Base-by-base conservation (phyloP, 2,888 invertebrate genomes). In the Zelleria hepariella region DNA sequence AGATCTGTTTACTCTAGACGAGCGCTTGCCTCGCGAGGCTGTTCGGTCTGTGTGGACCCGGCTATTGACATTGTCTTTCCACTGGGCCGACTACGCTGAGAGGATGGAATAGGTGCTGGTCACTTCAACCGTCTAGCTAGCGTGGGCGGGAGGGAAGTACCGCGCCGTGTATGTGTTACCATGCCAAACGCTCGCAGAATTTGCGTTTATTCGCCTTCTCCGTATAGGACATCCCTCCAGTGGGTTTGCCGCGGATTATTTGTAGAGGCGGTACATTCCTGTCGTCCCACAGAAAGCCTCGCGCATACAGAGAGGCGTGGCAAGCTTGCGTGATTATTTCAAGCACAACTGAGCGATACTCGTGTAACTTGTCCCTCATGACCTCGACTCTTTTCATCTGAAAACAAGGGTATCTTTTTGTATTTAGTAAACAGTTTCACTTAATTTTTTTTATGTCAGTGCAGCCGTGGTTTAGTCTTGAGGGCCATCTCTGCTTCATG, bases 141-240 rank as follows among this genome's bases (percentile, higher is more conserved):
- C 6, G 42, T 42, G 42, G 10, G 10, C 6, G 7, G 6, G 42
- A 23, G 18, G 10, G 6, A 56, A n/a, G 32, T 56, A 4, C 52
- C 8, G 26, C 57, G 62, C n/a, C n/a, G n/a, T n/a, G n/a, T n/a
- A n/a, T n/a, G n/a, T n/a, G 32, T 75, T 86, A 96, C 96, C 94
- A 91, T 47, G 95, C 92, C 2, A 97, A 86, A 62, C 95, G 87
- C 72, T 92, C 92, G 72, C 96, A 96, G 73, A 94, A 94, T 66
- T 93, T 92, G 63, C 95, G 91, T 72, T 97, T 97, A 68, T 93
- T 93, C 0, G 95, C 95, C 71, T 96, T 95, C 71, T 96, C 95
- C 57, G 95, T 95, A 73, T 96, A 97, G 3, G 95, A 94, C 92
- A 95, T 94, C 65, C 94, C 94, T 21, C 91, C 91, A 0, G 90